phyloP scores from a whole-genome alignment of 2,888 invertebrate species.

The Protodeltote pygarga region DNA sequence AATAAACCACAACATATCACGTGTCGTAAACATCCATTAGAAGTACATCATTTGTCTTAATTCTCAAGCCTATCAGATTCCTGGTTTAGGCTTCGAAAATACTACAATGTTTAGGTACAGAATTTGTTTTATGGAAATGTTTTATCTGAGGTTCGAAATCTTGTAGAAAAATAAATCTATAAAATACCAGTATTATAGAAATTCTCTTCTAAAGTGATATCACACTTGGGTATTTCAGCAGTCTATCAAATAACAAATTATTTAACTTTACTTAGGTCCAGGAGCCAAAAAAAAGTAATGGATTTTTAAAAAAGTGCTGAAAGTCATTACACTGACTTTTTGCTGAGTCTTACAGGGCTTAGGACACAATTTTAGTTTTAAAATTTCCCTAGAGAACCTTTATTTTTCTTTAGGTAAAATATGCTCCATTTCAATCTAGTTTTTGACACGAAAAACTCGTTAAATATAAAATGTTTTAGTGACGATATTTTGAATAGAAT shows the following conservation, averaged over 20 bases:
- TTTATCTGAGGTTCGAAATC: too few relatives aligned
- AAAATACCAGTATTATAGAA: background rate
- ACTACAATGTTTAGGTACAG: too few relatives aligned
- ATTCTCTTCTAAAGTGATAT: background rate
- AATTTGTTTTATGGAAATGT: too few relatives aligned
- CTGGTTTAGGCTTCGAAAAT: too few relatives aligned
- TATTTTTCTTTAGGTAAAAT: conserved; percentile 21
- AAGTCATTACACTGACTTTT: conserved; percentile 4
- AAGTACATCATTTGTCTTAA: too few relatives aligned
- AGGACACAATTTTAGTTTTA: conserved; percentile 4
- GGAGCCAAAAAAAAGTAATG: background rate
- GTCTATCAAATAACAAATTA: background rate
- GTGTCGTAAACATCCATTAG: too few relatives aligned
- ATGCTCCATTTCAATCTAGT: conserved; percentile 21
- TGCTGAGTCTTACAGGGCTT: conserved; percentile 2
- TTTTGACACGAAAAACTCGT: background rate
- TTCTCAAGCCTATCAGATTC: too few relatives aligned
- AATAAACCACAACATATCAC: too few relatives aligned
- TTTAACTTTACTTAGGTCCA: background rate
- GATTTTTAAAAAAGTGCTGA: conserved; percentile 4
- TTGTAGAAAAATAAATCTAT: too few relatives aligned
- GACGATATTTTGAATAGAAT: background rate
- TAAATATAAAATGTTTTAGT: background rate
- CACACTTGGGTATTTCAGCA: background rate
- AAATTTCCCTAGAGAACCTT: conserved; percentile 23